Evolutionary conservation across 2,888 invertebrate genomes (phyloP).

Genomic region (Andrena bicolor): DNA sequence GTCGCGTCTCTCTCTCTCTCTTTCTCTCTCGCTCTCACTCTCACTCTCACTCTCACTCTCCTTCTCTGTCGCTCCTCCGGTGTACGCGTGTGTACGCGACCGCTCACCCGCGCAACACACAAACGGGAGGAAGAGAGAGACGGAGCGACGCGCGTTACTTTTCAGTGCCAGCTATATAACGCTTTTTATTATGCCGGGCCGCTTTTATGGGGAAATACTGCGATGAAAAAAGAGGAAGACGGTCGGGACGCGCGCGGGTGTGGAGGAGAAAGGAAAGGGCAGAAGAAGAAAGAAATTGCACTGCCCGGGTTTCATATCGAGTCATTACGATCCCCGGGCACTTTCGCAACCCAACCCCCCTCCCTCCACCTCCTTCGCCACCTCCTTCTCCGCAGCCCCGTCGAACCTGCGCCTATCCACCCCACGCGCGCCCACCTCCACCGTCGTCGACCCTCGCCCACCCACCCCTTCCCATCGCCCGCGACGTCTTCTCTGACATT

Average conservation of each 20-base stretch:
- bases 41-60: no score
- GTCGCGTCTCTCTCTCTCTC: constrained; percentile 15
- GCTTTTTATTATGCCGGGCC: constrained; percentile 83
- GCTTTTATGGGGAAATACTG: constrained; percentile 83
- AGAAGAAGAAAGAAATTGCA: constrained; percentile 77
- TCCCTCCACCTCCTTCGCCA: constrained; percentile 15
- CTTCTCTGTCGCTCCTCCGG: background rate
- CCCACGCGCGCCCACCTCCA: constrained; percentile 19
- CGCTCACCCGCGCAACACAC: background rate
- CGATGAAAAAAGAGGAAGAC: constrained; percentile 80
- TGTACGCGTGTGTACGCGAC: background rate
- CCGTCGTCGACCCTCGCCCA: constrained; percentile 9
- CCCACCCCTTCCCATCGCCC: constrained; percentile 13
- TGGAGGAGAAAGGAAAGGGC: constrained; percentile 66
- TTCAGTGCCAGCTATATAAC: constrained; percentile 83
- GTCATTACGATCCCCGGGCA: constrained; percentile 77
- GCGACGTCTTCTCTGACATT: constrained; percentile 76
- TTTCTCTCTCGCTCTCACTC: constrained; percentile 1
- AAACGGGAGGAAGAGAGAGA: constrained; percentile 25
- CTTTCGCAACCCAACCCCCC: constrained; percentile 61
- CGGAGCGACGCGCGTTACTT: constrained; percentile 80
- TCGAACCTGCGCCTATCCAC: constrained; percentile 49
- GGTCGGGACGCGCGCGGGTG: constrained; percentile 72
- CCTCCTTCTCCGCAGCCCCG: constrained; percentile 33
- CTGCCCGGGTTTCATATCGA: constrained; percentile 77